Conservation (phyloP, 2,797 vertebrate genomes). For the Diceros bicornis region DNA sequence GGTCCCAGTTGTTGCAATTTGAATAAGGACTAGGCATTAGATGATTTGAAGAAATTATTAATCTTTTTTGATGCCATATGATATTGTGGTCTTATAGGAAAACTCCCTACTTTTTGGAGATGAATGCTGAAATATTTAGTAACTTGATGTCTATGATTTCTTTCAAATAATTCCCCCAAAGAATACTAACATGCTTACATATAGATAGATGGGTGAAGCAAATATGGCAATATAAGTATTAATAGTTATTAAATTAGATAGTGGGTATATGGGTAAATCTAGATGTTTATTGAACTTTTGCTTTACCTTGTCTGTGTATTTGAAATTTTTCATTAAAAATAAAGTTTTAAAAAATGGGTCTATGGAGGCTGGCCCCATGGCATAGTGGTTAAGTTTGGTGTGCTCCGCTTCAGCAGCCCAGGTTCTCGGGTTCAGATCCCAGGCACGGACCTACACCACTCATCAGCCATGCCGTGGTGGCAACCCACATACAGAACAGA, state of each 20-base stretch:
- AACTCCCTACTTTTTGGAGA: not conserved
- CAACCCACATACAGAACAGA: too few relatives aligned
- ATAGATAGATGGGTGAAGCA: not conserved
- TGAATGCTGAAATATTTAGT: conserved; percentile 26
- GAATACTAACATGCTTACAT: not conserved
- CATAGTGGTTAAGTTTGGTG: too few relatives aligned
- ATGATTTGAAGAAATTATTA: conserved; percentile 5
- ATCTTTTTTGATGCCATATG: not conserved
- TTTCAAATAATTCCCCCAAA: conserved; percentile 42
- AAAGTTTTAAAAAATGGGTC: conserved; percentile 18
- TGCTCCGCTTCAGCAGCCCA: too few relatives aligned
- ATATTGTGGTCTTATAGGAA: not conserved
- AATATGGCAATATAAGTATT: conserved; percentile 6
- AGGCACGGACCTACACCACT: too few relatives aligned
- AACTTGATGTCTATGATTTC: not conserved
- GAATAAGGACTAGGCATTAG: not conserved
- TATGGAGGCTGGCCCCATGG: not conserved
- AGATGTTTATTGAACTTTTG: not conserved
- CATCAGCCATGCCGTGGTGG: too few relatives aligned
- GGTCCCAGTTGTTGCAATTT: not conserved
- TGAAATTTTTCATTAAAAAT: conserved; percentile 46
- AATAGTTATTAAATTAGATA: conserved; percentile 25
- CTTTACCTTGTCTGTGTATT: not conserved
- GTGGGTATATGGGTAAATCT: not conserved
- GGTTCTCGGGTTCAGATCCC: too few relatives aligned